Conservation (phyloP, 2,888 invertebrate genomes). For the Leucania comma region DNA sequence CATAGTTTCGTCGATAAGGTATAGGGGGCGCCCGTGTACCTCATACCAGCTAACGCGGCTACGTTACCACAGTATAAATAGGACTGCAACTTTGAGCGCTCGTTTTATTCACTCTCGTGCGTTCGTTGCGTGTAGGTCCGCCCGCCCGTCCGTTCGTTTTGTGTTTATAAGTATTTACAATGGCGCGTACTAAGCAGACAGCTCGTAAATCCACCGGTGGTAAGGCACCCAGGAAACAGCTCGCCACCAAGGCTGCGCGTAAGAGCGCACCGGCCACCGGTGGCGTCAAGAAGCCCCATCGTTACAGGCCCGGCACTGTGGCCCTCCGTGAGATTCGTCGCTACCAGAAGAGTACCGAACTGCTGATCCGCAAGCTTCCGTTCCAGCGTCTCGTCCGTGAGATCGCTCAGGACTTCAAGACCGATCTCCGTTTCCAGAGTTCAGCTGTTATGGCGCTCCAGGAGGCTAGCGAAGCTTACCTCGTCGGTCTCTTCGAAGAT, state of each 20-base stretch:
- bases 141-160: too few species aligned
- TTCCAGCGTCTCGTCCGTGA: conserved; percentile 92
- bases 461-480: conserved; percentile 97
- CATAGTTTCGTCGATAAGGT: too few species aligned
- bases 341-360: conserved; percentile 97
- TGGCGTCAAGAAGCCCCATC: conserved; percentile 95
- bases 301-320: conserved; percentile 97
- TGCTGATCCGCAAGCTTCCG: too few species aligned
- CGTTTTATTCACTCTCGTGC: too few species aligned
- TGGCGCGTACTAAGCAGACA: too few species aligned
- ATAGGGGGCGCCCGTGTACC: too few species aligned
- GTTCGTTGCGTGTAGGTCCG: too few species aligned
- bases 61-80: too few species aligned
- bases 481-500: conserved; percentile 98
- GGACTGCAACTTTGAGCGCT: too few species aligned
- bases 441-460: conserved; percentile 95
- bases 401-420: conserved; percentile 98
- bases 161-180: too few species aligned
- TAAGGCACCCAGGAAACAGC: conserved; percentile 96
- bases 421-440: conserved; percentile 88
- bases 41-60: too few species aligned
- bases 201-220: conserved; percentile 96
- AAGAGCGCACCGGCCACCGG: conserved; percentile 95
- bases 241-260: conserved; percentile 96
- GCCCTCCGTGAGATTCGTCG: conserved; percentile 97